Conservation (phyloP, 2,113 vertebrate species). For the Theristicus caerulescens region DNA sequence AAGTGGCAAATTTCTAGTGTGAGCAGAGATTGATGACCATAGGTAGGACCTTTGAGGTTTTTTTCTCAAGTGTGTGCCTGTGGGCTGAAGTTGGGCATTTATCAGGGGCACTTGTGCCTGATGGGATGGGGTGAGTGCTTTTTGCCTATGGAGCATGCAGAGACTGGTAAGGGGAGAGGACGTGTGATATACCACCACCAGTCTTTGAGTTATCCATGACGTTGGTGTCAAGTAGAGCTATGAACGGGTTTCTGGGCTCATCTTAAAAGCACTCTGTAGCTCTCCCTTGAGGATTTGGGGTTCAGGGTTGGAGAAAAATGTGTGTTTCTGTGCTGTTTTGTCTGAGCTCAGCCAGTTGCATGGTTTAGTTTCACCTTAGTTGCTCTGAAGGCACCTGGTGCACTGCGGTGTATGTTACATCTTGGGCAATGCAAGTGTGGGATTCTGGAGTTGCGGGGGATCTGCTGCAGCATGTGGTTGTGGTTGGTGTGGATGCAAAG, state of each 20-base stretch:
- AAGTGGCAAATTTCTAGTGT: background rate
- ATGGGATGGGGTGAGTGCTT: background rate
- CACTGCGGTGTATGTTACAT: background rate
- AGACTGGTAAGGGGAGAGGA: background rate
- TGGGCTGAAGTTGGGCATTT: background rate
- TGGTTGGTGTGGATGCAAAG: background rate
- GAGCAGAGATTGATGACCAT: background rate
- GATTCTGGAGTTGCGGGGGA: background rate
- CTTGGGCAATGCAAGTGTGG: background rate
- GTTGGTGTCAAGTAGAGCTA: background rate
- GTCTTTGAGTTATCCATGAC: background rate
- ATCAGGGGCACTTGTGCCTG: background rate
- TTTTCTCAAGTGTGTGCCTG: background rate
- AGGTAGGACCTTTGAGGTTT: background rate
- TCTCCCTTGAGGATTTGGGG: background rate
- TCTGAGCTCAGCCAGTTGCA: background rate
- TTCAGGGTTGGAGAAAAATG: background rate
- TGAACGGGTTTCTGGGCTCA: background rate
- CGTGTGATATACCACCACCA: background rate
- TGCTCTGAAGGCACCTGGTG: background rate
- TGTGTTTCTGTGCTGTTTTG: background rate
- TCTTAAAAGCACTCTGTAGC: background rate
- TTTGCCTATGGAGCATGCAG: background rate
- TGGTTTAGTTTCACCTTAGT: background rate
- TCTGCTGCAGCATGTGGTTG: background rate